A percentile compares a stretch with the other conserved stretches of the same genome.
These are phyloP conservation scores for Pachycephala philippinensis DNA, from an alignment of 2,113 vertebrate species.

Conservation along the genomic window DNA sequence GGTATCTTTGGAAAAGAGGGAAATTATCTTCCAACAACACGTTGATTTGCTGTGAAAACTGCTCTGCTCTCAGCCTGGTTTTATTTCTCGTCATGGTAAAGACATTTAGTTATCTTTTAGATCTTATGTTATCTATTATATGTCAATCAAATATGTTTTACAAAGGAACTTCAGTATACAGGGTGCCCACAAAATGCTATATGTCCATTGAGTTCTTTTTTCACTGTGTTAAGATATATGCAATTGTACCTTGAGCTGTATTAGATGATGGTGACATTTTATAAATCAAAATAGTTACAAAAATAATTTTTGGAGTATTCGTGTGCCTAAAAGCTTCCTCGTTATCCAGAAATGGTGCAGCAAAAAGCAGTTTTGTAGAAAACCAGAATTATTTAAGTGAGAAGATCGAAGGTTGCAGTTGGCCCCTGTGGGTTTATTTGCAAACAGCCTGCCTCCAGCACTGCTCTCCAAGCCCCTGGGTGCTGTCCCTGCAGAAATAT, in stretches of 20 bases:
- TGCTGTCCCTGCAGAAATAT: neutral
- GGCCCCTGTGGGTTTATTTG: neutral
- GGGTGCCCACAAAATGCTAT: neutral
- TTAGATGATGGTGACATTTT: neutral
- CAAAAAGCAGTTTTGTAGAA: neutral
- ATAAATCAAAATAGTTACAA: neutral
- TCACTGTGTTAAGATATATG: neutral
- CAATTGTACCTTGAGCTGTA: neutral
- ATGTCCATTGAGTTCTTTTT: neutral
- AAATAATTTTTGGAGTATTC: neutral
- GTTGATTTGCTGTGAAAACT: neutral
- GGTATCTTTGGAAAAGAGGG: neutral
- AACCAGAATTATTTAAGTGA: neutral
- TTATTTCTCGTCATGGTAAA: neutral
- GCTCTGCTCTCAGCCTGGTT: neutral
- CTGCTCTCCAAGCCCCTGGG: neutral
- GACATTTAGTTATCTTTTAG: neutral
- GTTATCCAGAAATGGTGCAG: neutral
- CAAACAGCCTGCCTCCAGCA: neutral
- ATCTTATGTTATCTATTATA: neutral
- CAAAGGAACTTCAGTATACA: neutral
- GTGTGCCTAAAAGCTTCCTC: neutral
- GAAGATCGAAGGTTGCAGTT: neutral
- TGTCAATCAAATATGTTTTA: neutral
- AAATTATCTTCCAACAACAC: neutral